Base-by-base conservation (phyloP, 2,113 vertebrate genomes). In the Pterocles orientalis region DNA sequence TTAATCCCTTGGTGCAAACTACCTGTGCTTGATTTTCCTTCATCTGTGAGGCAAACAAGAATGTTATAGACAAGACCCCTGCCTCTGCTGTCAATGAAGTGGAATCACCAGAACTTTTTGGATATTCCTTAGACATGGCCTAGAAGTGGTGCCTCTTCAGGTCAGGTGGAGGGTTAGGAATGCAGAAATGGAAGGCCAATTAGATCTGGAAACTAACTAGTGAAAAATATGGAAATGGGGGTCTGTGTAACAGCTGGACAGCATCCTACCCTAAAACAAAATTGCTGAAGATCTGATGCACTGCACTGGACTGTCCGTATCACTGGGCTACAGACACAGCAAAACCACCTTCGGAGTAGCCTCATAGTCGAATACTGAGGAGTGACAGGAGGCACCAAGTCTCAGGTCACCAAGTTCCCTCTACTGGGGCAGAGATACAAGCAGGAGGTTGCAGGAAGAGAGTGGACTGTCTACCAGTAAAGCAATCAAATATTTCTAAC, bases 401-500 rank as follows among this genome's bases (percentile, higher is more conserved):
- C 61, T 84, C 88, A 60, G 92, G 85, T 91, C 95, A 90, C 65
- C 26, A 56, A 90, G 78, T 90, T 95, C 65, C 73, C 78, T 85
- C 12, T 31, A 13, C 70, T n/a, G 64, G 82, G 88, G 87, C 94
- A 94, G 82, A 91, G 87, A 79, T 97, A 70, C 92, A 95, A 87
- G 78, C 92, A 95, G 61, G 61, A 82, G 89, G 48, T 68, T 91
- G 34, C 73, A 82, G 68, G n/a, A n/a, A n/a, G n/a, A n/a, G n/a
- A n/a, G 94, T 62, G 73, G 75, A 79, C 78, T 75, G 90, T 84
- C 92, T 87, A 76, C 94, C 78, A 91, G 82, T 72, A 85, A 96
- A 92, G 66, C n/a, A 68, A 94, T 88, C 82, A 33, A 88, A 33
- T 89, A 87, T 90, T 94, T 94, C 61, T 90, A 86, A 73, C 18